phyloP scores from a whole-genome alignment of 2,888 invertebrate species.

The Ecliptopera silaceata region DNA sequence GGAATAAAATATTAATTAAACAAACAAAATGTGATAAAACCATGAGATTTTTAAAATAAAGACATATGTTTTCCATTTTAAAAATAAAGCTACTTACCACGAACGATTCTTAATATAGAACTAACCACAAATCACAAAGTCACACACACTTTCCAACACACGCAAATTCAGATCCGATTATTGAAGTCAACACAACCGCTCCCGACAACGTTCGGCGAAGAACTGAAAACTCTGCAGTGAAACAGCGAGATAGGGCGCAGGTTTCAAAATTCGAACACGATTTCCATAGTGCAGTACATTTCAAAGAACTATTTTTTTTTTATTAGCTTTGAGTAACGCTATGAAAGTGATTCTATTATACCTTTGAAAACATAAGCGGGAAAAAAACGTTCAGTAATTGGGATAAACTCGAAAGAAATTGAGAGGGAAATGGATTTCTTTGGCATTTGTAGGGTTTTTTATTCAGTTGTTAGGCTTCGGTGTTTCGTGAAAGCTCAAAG shows the following conservation, averaged over 20 bases:
- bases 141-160: constrained; percentile 22
- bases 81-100: constrained; percentile 13
- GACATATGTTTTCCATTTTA: neutral
- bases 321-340: neutral
- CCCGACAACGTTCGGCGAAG: neutral
- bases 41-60: too few relatives aligned
- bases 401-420: too few relatives aligned
- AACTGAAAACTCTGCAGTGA: constrained; percentile 22
- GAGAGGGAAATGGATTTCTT: too few relatives aligned
- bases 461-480: too few relatives aligned
- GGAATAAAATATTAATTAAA: too few relatives aligned
- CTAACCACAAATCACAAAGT: constrained; percentile 11
- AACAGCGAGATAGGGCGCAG: constrained; percentile 14
- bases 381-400: too few relatives aligned
- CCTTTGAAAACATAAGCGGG: too few relatives aligned
- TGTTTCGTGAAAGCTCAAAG: too few relatives aligned
- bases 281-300: constrained; percentile 15
- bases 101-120: neutral
- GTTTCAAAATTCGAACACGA: constrained; percentile 20
- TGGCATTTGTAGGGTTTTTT: too few relatives aligned
- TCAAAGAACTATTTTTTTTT: neutral
- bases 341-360: neutral
- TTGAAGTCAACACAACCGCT: constrained; percentile 2
- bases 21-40: too few relatives aligned
- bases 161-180: neutral